Conservation (phyloP, 1,140 invertebrate species). For the Anagrus nilaparvatae region DNA sequence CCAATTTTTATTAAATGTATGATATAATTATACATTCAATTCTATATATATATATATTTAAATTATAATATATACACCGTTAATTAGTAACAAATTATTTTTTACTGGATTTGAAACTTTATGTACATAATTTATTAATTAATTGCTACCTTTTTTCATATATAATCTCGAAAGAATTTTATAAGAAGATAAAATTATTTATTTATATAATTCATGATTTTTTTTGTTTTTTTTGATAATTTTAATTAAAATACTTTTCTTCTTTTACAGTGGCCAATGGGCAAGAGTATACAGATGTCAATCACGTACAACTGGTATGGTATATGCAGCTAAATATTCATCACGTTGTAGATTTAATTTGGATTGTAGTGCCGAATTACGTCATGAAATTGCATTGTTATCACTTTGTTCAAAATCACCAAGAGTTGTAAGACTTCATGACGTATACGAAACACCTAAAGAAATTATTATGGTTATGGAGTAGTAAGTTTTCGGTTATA, state of each 20-base stretch:
- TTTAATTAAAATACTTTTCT: background rate
- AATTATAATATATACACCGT: too few relatives aligned
- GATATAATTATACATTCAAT: too few relatives aligned
- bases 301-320: conserved; percentile 47
- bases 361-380: conserved; percentile 53
- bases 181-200: too few relatives aligned
- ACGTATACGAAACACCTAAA: conserved; percentile 60
- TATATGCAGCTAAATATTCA: conserved; percentile 69
- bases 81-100: too few relatives aligned
- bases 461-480: conserved; percentile 66
- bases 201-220: too few relatives aligned
- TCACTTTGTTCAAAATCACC: conserved; percentile 52
- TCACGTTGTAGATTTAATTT: conserved; percentile 52
- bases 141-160: too few relatives aligned
- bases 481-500: conserved; percentile 49
- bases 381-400: conserved; percentile 59
- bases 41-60: too few relatives aligned
- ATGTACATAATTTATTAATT: too few relatives aligned
- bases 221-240: background rate
- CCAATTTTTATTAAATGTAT: too few relatives aligned
- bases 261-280: conserved; percentile 58
- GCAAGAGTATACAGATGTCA: conserved; percentile 60
- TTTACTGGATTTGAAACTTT: too few relatives aligned
- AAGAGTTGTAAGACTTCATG: conserved; percentile 56
- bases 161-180: too few relatives aligned